A percentile compares a stretch with the other conserved stretches of the same genome.
phyloP scores from a whole-genome alignment of 2,797 vertebrate genomes.

The Rhynchotus rufescens region DNA sequence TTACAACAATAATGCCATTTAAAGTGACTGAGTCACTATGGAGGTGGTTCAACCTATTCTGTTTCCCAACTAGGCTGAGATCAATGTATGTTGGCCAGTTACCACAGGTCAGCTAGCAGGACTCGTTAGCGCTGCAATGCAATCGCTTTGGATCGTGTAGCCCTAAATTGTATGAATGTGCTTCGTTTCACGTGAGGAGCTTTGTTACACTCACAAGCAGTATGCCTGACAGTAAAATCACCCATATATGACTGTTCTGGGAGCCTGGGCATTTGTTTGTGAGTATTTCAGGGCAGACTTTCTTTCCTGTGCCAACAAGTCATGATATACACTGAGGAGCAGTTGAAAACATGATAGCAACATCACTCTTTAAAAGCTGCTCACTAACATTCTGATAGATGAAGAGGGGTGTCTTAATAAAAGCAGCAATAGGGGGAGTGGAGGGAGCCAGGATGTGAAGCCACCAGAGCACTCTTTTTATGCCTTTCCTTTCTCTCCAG shows the following conservation, averaged over 20 bases:
- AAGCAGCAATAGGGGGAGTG: neutral
- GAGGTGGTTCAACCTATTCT: neutral
- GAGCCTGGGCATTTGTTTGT: neutral
- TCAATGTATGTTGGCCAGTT: neutral
- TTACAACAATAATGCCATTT: neutral
- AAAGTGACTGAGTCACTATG: neutral
- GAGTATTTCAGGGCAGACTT: neutral
- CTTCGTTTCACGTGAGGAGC: neutral
- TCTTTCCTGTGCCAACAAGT: neutral
- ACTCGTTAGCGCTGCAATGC: neutral
- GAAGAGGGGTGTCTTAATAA: neutral
- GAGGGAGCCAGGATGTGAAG: neutral
- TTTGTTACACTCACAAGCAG: neutral
- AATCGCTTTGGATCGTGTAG: neutral
- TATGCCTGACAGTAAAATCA: neutral
- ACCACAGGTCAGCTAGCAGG: neutral
- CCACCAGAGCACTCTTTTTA: neutral
- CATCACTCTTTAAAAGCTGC: neutral
- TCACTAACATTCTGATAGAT: neutral
- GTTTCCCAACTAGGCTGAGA: neutral
- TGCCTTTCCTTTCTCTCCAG: conserved; percentile 75
- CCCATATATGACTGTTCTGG: neutral
- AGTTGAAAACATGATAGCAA: neutral
- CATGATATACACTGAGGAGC: neutral
- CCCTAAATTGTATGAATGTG: neutral